Evolutionary conservation across 2,888 invertebrate species (phyloP).

Genomic region (Panopea generosa): DNA sequence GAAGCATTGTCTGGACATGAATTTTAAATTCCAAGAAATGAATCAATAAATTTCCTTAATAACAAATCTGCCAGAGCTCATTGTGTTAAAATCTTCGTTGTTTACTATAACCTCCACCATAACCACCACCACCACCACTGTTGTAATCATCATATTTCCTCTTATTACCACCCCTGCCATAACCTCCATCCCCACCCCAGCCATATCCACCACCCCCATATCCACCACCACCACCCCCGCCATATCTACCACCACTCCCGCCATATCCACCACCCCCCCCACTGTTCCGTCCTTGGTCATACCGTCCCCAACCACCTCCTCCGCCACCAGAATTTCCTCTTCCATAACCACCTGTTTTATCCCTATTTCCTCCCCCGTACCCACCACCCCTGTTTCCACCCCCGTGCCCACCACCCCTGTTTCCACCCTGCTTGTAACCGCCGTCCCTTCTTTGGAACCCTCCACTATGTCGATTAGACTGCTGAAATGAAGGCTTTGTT

Average conservation of each 20-base stretch:
- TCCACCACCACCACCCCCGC: not conserved
- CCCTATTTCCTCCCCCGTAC: constrained; percentile 13
- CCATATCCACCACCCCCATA: not conserved
- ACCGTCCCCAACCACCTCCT: constrained; percentile 1
- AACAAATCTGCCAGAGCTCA: no score
- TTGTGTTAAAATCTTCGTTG: no score
- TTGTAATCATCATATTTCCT: no score
- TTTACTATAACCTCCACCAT: no score
- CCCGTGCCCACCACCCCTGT: constrained; percentile 2
- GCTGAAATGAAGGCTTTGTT: constrained; percentile 11
- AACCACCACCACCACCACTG: no score
- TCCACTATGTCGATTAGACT: not conserved
- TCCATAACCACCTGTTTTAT: not conserved
- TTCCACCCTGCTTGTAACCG: not conserved
- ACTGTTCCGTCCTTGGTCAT: constrained; percentile 1
- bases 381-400: constrained; percentile 6
- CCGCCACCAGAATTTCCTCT: constrained; percentile 16
- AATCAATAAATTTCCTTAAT: no score
- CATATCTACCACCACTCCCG: constrained; percentile 7
- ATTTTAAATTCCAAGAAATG: no score
- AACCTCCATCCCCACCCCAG: not conserved
- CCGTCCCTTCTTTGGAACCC: not conserved
- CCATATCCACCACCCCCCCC: constrained; percentile 14
- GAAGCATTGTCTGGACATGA: no score
- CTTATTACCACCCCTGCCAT: not conserved